These are phyloP conservation scores for Aurelia aurita DNA, from an alignment of 30 jellyfish, hydroid and myxozoan species.

Conservation along the genomic window DNA sequence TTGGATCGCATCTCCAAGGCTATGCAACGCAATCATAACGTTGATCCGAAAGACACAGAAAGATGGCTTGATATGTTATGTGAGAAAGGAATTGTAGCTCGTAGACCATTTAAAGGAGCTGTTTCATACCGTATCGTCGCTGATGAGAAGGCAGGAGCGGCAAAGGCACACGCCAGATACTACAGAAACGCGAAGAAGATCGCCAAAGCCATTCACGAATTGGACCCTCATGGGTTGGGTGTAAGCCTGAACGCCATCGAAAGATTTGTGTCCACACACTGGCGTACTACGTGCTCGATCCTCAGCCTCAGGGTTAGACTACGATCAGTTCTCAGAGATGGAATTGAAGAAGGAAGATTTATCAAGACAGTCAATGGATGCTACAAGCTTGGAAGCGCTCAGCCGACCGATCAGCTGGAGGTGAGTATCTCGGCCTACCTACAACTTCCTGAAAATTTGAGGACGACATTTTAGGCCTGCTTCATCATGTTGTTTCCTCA, in stretches of 20 bases:
- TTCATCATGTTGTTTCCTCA: not conserved
- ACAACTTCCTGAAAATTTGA: no score
- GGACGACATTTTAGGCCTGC: slow-evolving; percentile 1
- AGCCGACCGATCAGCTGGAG: slow-evolving; percentile 42
- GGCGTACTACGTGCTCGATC: slow-evolving; percentile 71
- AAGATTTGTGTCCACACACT: slow-evolving; percentile 60
- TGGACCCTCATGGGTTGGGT: slow-evolving; percentile 75
- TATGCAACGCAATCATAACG: slow-evolving; percentile 81
- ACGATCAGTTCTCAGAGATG: slow-evolving; percentile 75
- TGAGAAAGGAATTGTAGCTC: slow-evolving; percentile 74
- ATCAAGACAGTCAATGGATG: slow-evolving; percentile 55
- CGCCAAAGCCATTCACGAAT: slow-evolving; percentile 52
- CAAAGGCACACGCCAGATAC: slow-evolving; percentile 58
- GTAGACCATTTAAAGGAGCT: slow-evolving; percentile 83
- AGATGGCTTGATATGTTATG: slow-evolving; percentile 65
- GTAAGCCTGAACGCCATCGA: slow-evolving; percentile 73
- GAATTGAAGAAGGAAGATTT: slow-evolving; percentile 70
- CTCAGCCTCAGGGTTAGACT: slow-evolving; percentile 72
- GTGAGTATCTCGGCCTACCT: slow-evolving; percentile 15
- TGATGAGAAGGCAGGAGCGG: slow-evolving; percentile 64
- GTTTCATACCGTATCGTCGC: slow-evolving; percentile 82
- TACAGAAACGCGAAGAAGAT: slow-evolving; percentile 60
- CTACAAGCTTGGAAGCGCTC: slow-evolving; percentile 64
- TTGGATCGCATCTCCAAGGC: slow-evolving; percentile 86
- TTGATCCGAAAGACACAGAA: slow-evolving; percentile 79